Evolutionary conservation across 2,888 invertebrate species (phyloP).

Genomic region (Folsomia candida): DNA sequence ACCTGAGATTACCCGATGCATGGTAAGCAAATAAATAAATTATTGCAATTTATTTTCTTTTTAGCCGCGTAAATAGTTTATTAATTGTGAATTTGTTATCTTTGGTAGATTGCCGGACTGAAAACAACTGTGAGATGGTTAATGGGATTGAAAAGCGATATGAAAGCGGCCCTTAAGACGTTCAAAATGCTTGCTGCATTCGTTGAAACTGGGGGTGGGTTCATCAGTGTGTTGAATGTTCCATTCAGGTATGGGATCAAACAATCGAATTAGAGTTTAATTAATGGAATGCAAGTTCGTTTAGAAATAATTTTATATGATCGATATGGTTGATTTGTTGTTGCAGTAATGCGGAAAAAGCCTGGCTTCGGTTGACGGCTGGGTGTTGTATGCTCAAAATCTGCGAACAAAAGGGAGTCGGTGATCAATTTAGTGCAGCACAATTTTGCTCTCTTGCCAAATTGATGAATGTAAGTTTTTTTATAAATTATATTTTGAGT

Average conservation of each 20-base stretch:
- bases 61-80: too few species aligned
- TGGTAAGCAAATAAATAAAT: slow-evolving; percentile 60
- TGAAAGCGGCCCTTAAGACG: slow-evolving; percentile 85
- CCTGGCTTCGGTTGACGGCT: slow-evolving; percentile 85
- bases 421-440: slow-evolving; percentile 88
- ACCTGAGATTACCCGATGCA: slow-evolving; percentile 86
- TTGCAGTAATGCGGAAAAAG: slow-evolving; percentile 81
- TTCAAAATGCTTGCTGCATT: slow-evolving; percentile 92
- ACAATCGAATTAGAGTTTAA: not conserved
- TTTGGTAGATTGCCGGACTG: slow-evolving; percentile 70
- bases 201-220: slow-evolving; percentile 85
- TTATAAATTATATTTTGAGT: slow-evolving; percentile 14
- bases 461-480: slow-evolving; percentile 78
- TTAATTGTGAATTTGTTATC: too few species aligned
- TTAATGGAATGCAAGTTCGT: too few species aligned
- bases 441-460: slow-evolving; percentile 92
- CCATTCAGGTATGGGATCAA: slow-evolving; percentile 36
- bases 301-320: slow-evolving; percentile 1
- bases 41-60: too few species aligned
- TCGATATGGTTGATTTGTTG: not conserved
- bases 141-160: slow-evolving; percentile 82
- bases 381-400: slow-evolving; percentile 95
- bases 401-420: slow-evolving; percentile 93
- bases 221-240: slow-evolving; percentile 56
- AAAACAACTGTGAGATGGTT: slow-evolving; percentile 97